These are phyloP conservation scores for Greenwoodochromis staneri DNA, from an alignment of 2,113 vertebrate genomes.

Conservation along the genomic window DNA sequence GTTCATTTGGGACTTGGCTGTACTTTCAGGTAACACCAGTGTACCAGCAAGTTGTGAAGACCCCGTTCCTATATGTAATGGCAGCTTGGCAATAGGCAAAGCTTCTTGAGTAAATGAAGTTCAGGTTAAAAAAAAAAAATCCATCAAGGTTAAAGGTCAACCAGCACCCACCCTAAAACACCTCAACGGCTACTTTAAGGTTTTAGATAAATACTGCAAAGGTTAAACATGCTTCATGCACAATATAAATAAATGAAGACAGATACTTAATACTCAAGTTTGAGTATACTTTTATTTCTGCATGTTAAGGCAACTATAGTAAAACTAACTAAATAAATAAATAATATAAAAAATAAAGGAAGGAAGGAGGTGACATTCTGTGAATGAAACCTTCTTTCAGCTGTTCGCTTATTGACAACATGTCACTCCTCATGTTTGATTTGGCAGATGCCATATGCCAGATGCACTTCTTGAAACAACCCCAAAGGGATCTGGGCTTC, in stretches of 20 bases:
- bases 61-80: not conserved
- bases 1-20: not conserved
- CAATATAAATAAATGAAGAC: not conserved
- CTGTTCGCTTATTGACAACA: not conserved
- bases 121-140: not conserved
- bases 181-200: not conserved
- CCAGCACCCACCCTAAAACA: not conserved
- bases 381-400: not conserved
- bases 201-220: not conserved
- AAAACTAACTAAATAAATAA: not conserved
- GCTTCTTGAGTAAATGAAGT: not conserved
- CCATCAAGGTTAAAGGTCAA: not conserved
- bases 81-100: not conserved
- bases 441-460: not conserved
- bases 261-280: not conserved
- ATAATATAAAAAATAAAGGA: not conserved
- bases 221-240: not conserved
- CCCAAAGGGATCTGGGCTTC: not conserved
- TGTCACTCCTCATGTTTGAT: not conserved
- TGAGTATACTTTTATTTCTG: not conserved
- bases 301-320: not conserved
- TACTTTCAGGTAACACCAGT: not conserved
- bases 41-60: not conserved
- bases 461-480: not conserved
- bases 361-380: not conserved